Base-by-base conservation (phyloP, 1,140 invertebrate genomes). In the Heterodera carotae region DNA sequence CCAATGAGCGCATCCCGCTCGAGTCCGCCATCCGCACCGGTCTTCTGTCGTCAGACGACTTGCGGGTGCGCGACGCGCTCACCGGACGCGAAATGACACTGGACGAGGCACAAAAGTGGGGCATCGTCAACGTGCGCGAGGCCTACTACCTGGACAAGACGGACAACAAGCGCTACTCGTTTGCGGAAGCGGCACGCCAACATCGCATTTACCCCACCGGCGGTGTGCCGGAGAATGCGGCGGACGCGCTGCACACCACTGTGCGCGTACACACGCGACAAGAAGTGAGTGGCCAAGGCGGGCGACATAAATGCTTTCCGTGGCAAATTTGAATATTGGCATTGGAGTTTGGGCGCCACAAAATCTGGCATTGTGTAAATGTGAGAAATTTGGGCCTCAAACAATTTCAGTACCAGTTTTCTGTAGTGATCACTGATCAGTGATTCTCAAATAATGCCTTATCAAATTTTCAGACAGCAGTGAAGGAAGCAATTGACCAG, bases 61-160 rank as follows among this genome's bases (percentile, higher is more conserved):
- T 92, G 2, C 90, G 91, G 86, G 91, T 94, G 27, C 93, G 92
- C 88, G 92, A 94, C 85, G 91, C 92, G 64, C 90, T 91, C 77
- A 90, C 91, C 36, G 91, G 93, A 80, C 89, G 89, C 69, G 91
- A 93, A 48, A 80, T 94, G 67, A 87, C 91, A 7, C 89, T 93
- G 36, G 89, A 90, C 76, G 91, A 93, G 85, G 93, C 93, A 10
- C 90, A 92, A 67, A 78, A 85, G 70, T 90, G 88, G 78, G 92
- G 92, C 78, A 88, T 94, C 15, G 83, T 94, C n/a, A 92, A 94
- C 88, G 89, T 91, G 33, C 90, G 74, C 89, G 90, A 83, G 92
- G 92, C 73, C 87, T 92, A 66, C 87, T 94, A 39, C 91, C 90
- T 18, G 90, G 91, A 82, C 93, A 93, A 82, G 89, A 91, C 72